Evolutionary conservation across 2,888 invertebrate species (phyloP).

Genomic region (Dorcus hopei): DNA sequence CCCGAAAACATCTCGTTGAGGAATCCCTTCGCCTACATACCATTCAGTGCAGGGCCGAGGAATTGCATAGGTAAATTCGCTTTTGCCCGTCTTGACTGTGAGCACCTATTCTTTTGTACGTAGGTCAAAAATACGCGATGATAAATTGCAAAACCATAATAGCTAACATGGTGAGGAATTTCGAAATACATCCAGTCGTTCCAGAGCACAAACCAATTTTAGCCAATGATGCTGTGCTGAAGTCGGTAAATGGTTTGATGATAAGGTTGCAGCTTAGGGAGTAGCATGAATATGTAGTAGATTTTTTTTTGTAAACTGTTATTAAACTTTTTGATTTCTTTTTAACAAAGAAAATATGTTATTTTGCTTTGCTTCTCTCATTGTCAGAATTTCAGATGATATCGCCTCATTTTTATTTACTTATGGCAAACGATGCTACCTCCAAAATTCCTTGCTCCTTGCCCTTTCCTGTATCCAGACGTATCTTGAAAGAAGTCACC

Average conservation of each 20-base stretch:
- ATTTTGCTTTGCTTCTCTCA: no score
- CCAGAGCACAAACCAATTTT: conserved; percentile 22
- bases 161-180: conserved; percentile 23
- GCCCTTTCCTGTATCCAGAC: no score
- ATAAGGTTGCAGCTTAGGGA: conserved; percentile 18
- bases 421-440: no score
- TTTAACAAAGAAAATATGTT: not conserved
- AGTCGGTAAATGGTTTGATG: conserved; percentile 25
- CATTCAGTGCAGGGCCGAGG: conserved; percentile 18
- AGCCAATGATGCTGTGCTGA: conserved; percentile 24
- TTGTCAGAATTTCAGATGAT: no score
- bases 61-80: conserved; percentile 15
- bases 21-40: conserved; percentile 17
- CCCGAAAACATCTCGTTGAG: conserved; percentile 11
- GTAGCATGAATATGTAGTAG: not conserved
- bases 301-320: conserved; percentile 12
- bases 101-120: not conserved
- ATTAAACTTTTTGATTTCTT: not conserved
- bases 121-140: conserved; percentile 26
- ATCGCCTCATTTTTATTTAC: no score
- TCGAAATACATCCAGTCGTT: conserved; percentile 22
- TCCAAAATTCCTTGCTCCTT: no score
- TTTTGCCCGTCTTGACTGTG: not conserved
- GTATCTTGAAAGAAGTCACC: no score
- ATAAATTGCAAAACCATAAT: conserved; percentile 22